These are phyloP conservation scores for Chydorus sphaericus DNA, from an alignment of 2,888 invertebrate species.

Conservation along the genomic window DNA sequence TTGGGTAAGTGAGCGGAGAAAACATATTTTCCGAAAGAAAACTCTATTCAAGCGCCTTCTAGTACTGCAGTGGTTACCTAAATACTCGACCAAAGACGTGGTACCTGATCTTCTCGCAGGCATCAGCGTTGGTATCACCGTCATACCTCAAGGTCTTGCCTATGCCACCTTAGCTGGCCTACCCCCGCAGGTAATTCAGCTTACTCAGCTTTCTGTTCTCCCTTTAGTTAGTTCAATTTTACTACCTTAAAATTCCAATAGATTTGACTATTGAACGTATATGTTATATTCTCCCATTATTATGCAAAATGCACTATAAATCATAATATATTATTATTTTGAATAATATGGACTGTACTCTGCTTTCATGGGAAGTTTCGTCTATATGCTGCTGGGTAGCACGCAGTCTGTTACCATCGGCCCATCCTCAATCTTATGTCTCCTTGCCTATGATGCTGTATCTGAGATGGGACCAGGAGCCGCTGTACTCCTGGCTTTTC, in stretches of 20 bases:
- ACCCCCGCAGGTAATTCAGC: slow-evolving; percentile 49
- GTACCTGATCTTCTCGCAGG: slow-evolving; percentile 79
- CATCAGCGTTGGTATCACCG: slow-evolving; percentile 79
- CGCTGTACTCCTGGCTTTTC: slow-evolving; percentile 65
- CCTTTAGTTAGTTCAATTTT: no score
- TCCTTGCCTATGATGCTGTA: slow-evolving; percentile 63
- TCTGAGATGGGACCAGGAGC: slow-evolving; percentile 40
- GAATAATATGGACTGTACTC: slow-evolving; percentile 75
- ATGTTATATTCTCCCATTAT: no score
- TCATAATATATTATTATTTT: no score
- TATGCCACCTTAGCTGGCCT: slow-evolving; percentile 80
- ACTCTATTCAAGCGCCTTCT: slow-evolving; percentile 57
- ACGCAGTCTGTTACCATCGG: slow-evolving; percentile 86
- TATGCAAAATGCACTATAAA: no score
- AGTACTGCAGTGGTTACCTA: slow-evolving; percentile 55
- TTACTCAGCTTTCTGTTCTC: no score
- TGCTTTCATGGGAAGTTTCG: slow-evolving; percentile 76
- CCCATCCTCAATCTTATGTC: slow-evolving; percentile 83
- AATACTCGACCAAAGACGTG: slow-evolving; percentile 54
- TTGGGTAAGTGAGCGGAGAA: slow-evolving; percentile 1
- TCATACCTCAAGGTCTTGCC: slow-evolving; percentile 83
- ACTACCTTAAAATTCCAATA: no score
- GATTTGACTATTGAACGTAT: no score
- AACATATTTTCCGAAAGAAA: slow-evolving; percentile 33
- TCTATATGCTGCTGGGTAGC: slow-evolving; percentile 79